Conservation (phyloP, 2,113 vertebrate genomes). For the Brachyhypopomus occidentalis region DNA sequence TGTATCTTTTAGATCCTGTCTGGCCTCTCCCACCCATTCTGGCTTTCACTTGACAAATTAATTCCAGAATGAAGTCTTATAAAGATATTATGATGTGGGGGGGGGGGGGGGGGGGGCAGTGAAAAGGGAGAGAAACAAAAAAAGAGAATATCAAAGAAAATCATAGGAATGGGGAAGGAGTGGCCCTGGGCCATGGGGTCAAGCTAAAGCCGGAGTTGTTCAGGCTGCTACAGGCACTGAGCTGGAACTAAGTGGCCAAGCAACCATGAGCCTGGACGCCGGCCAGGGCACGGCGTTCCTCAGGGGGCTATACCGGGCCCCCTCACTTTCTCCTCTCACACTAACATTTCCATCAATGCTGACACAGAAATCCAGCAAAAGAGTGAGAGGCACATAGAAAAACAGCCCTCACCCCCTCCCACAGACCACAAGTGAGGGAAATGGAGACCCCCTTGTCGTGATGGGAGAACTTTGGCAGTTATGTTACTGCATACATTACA, state of each 20-base stretch:
- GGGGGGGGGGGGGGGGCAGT: not conserved
- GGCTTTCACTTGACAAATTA: constrained; percentile 64
- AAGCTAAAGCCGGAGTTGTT: constrained; percentile 62
- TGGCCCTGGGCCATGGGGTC: constrained; percentile 72
- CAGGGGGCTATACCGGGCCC: constrained; percentile 55
- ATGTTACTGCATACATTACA: constrained; percentile 60
- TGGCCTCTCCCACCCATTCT: not conserved
- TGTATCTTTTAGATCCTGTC: not conserved
- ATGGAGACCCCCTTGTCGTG: constrained; percentile 30
- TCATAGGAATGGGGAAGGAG: constrained; percentile 67
- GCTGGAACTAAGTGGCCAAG: constrained; percentile 77
- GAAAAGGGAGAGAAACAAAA: constrained; percentile 42
- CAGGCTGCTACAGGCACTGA: constrained; percentile 69
- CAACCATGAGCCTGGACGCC: constrained; percentile 70
- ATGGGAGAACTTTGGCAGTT: constrained; percentile 49
- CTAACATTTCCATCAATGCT: constrained; percentile 74
- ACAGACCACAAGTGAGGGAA: constrained; percentile 23
- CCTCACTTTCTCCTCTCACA: constrained; percentile 58
- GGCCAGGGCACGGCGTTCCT: constrained; percentile 74
- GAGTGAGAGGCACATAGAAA: constrained; percentile 10
- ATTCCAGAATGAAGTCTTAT: constrained; percentile 63
- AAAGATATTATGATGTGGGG: constrained; percentile 62
- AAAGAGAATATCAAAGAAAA: constrained; percentile 69
- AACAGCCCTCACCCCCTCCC: constrained; percentile 12
- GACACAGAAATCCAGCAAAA: constrained; percentile 3